Base-by-base conservation (phyloP, 2,888 invertebrate species). In the Gnatocerus cornutus region DNA sequence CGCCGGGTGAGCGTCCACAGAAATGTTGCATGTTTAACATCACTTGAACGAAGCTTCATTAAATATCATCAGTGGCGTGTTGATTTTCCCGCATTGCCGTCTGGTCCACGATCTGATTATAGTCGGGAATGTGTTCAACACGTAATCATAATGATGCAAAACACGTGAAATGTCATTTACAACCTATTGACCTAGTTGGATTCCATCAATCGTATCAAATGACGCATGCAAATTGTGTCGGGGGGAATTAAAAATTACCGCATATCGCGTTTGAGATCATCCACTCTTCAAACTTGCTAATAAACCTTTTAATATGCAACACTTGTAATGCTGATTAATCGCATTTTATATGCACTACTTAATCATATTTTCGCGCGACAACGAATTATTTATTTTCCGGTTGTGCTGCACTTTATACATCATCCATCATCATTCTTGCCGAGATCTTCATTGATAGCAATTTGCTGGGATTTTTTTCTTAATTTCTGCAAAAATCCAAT, bases 111-210 rank as follows among this genome's bases (percentile, higher is more conserved):
- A 69, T 55, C 65, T 53, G 71, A 65, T 71, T 64, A 64, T 56
- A 30, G 55, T 16, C 48, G 12, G 56, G 45, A 55, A 53, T 43
- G 61, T 52, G 39, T 53, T 58, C 55, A 68, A 65, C 69, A 63
- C 69, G 67, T 69, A 67, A 62, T 69, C 46, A 69, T 69, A 63
- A 55, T 66, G 69, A 73, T 72, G 72, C 74, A 71, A 70, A 73
- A 71, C 75, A 73, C 69, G 73, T 71, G 70, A 70, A 73, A 73
- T 70, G 69, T 65, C 76, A 71, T 76, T 74, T 74, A 73, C 72
- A 71, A 74, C 69, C 71, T 56, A 69, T 63, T 69, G 69, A 69
- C 58, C 69, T 68, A 71, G 55, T 69, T 71, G 62, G n/a, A 64
- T 55, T 64, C 43, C 43, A 33, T 52, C 43, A 52, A 41, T n/a